Evolutionary conservation across 2,797 vertebrate genomes (phyloP).

Genomic region (Hirundo rustica): DNA sequence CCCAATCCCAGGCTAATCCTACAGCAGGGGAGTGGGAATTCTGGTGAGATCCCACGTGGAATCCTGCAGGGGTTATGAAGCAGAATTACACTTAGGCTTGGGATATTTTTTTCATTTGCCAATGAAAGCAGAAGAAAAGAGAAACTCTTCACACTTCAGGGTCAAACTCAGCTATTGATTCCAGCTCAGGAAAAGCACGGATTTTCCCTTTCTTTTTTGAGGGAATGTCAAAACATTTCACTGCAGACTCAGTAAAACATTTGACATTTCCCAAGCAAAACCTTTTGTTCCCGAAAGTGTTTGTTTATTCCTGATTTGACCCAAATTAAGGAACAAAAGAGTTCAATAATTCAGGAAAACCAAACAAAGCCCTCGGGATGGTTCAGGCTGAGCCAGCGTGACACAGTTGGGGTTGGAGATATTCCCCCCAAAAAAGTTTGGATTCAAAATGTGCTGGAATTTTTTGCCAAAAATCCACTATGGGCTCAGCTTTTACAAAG

Average conservation of each 20-base stretch:
- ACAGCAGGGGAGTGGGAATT: background rate
- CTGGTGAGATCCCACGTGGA: background rate
- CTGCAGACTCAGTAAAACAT: background rate
- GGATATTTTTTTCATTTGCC: background rate
- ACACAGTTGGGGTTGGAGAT: background rate
- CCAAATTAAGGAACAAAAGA: slow-evolving; percentile 8
- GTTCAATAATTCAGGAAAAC: background rate
- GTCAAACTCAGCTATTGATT: slow-evolving; percentile 29
- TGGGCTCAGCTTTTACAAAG: background rate
- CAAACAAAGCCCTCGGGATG: background rate
- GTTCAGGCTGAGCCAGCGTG: background rate
- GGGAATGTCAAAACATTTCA: slow-evolving; percentile 59
- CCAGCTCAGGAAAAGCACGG: background rate
- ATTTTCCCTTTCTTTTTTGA: background rate
- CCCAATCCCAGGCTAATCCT: background rate
- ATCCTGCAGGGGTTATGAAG: background rate
- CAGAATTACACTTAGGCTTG: rapidly evolving
- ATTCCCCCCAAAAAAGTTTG: background rate
- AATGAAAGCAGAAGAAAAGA: background rate
- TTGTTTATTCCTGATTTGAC: slow-evolving; percentile 39
- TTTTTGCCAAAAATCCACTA: background rate
- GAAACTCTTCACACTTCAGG: slow-evolving; percentile 8
- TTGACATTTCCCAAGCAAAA: slow-evolving; percentile 53
- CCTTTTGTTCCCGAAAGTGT: slow-evolving; percentile 46
- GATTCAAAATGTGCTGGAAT: background rate